Percentiles rank a stretch among this genome's conserved stretches.
phyloP scores from a whole-genome alignment of 2,888 invertebrate species.

The Apocheima hispidaria region DNA sequence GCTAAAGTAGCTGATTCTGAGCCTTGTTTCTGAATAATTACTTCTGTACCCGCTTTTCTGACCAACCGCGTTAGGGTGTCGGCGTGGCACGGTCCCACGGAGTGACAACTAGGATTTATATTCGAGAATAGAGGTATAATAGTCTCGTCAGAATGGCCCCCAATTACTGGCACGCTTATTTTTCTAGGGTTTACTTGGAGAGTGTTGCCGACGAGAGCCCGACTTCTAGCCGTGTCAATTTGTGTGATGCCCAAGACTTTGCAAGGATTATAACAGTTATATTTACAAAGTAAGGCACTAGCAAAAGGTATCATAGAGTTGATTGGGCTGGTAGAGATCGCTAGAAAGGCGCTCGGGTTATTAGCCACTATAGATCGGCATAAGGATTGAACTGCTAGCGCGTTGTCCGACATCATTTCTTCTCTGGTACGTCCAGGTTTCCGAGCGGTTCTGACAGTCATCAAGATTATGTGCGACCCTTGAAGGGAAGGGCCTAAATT shows the following conservation, averaged over 20 bases:
- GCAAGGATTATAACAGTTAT: slow-evolving; percentile 63
- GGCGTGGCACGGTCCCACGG: slow-evolving; percentile 55
- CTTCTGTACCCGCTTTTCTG: slow-evolving; percentile 64
- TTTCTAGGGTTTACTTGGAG: slow-evolving; percentile 56
- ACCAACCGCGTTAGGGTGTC: slow-evolving; percentile 64
- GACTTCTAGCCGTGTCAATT: slow-evolving; percentile 63
- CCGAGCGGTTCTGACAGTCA: slow-evolving; percentile 59
- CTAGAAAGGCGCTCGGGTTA: slow-evolving; percentile 65
- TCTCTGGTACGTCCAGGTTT: slow-evolving; percentile 55
- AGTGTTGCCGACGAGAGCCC: slow-evolving; percentile 54
- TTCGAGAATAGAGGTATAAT: slow-evolving; percentile 71
- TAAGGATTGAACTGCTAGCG: slow-evolving; percentile 57
- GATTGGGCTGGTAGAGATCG: slow-evolving; percentile 67
- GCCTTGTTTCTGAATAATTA: slow-evolving; percentile 61
- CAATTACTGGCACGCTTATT: slow-evolving; percentile 66
- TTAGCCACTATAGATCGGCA: slow-evolving; percentile 61
- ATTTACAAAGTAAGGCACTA: slow-evolving; percentile 58
- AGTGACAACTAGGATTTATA: slow-evolving; percentile 52
- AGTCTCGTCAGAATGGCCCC: slow-evolving; percentile 72
- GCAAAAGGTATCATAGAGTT: slow-evolving; percentile 71
- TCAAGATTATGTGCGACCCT: slow-evolving; percentile 60
- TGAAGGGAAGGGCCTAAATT: slow-evolving; percentile 55
- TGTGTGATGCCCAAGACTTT: slow-evolving; percentile 71
- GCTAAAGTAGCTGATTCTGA: slow-evolving; percentile 59
- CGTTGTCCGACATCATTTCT: slow-evolving; percentile 65